phyloP scores from a whole-genome alignment of 2,797 vertebrate species.

The Ctenochaetus hawaiiensis region DNA sequence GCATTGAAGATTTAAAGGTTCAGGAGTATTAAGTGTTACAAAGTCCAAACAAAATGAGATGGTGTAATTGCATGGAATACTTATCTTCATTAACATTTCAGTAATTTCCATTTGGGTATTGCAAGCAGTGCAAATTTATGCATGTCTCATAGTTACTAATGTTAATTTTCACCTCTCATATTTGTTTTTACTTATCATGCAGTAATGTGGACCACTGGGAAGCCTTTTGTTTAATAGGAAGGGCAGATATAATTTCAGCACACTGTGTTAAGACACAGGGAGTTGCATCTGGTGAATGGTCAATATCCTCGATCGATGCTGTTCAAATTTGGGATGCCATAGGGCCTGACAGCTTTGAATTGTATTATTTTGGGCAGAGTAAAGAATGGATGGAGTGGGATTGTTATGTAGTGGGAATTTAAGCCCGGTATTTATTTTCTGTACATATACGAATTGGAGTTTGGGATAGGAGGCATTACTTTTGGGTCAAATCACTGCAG shows the following conservation, averaged over 20 bases:
- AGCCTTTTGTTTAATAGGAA: constrained; percentile 69
- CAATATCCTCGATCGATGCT: constrained; percentile 85
- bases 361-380: constrained; percentile 78
- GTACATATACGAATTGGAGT: constrained; percentile 62
- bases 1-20: constrained; percentile 59
- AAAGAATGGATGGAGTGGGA: constrained; percentile 74
- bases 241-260: constrained; percentile 73
- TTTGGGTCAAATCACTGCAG: constrained; percentile 73
- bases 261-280: constrained; percentile 67
- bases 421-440: constrained; percentile 77
- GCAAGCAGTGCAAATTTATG: constrained; percentile 34
- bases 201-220: constrained; percentile 56
- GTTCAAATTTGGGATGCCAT: constrained; percentile 81
- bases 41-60: constrained; percentile 48
- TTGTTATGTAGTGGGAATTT: constrained; percentile 79
- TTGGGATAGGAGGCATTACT: constrained; percentile 61
- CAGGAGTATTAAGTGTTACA: constrained; percentile 45
- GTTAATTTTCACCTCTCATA: constrained; percentile 60
- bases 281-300: constrained; percentile 80
- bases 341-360: constrained; percentile 82
- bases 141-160: constrained; percentile 55
- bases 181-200: constrained; percentile 64
- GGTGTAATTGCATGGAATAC: constrained; percentile 44
- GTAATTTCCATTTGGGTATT: constrained; percentile 56
- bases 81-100: constrained; percentile 55